Percentiles rank a stretch among this genome's conserved stretches.
Evolutionary conservation across 2,113 vertebrate genomes (phyloP).

Genomic region (Pedetes capensis): DNA sequence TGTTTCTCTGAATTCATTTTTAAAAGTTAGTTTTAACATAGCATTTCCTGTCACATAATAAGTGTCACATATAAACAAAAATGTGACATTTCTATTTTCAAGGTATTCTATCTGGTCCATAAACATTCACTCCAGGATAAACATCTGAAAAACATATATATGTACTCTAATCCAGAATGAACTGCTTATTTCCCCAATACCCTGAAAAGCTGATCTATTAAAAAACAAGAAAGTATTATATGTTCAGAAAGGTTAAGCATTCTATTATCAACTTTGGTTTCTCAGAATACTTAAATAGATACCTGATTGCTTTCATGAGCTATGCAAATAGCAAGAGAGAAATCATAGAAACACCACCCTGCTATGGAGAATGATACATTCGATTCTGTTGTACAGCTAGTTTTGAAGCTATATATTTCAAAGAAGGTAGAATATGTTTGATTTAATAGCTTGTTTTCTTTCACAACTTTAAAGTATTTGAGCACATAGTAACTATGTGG

Average conservation of each 20-base stretch:
- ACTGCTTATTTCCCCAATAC: conserved; percentile 12
- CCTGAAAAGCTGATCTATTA: not conserved
- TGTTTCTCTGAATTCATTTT: too few species aligned
- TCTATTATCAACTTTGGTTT: conserved; percentile 15
- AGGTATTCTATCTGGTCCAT: too few species aligned
- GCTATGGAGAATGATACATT: not conserved
- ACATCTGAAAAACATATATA: too few species aligned
- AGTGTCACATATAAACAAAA: too few species aligned
- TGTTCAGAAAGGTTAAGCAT: conserved; percentile 5
- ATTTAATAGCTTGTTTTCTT: not conserved
- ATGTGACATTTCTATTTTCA: too few species aligned
- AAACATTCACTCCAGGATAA: too few species aligned
- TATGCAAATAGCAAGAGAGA: not conserved
- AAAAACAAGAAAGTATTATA: conserved; percentile 20
- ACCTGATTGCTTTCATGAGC: not conserved
- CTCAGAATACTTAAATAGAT: conserved; percentile 31
- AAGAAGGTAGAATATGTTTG: not conserved
- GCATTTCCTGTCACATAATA: too few species aligned
- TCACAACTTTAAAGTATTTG: conserved; percentile 11
- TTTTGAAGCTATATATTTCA: not conserved
- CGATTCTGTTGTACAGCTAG: not conserved
- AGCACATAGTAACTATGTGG: not conserved
- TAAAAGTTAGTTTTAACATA: too few species aligned
- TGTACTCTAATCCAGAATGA: conserved; percentile 3
- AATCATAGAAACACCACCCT: not conserved